phyloP scores from a whole-genome alignment of 2,888 invertebrate species.

The Drosophila buzzatii region DNA sequence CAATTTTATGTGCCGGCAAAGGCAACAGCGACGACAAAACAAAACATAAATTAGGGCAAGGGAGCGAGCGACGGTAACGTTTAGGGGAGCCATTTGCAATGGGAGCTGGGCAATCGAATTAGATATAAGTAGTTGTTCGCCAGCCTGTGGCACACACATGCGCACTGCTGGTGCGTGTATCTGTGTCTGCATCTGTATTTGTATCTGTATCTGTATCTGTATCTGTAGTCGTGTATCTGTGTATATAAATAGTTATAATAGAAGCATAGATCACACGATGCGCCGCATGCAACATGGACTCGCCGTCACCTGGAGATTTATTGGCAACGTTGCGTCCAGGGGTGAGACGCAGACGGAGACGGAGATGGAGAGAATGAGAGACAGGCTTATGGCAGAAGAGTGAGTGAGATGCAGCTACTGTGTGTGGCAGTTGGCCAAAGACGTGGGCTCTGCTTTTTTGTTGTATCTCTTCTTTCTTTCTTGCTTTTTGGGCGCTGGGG shows the following conservation, averaged over 20 bases:
- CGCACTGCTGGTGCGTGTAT: constrained; percentile 35
- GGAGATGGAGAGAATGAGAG: constrained; percentile 1
- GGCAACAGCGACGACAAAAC: constrained; percentile 60
- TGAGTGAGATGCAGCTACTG: constrained; percentile 33
- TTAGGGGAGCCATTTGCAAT: constrained; percentile 19
- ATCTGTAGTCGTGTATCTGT: constrained; percentile 30
- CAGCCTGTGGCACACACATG: constrained; percentile 39
- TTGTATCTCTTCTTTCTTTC: constrained; percentile 24
- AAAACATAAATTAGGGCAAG: constrained; percentile 71
- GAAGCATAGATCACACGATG: constrained; percentile 84
- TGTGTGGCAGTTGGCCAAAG: constrained; percentile 45
- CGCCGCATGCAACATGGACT: constrained; percentile 84
- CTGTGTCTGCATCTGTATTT: constrained; percentile 30
- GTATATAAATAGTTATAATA: constrained; percentile 82
- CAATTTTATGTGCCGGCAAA: constrained; percentile 58
- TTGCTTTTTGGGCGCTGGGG: constrained; percentile 5
- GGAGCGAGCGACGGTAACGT: constrained; percentile 22
- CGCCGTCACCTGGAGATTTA: constrained; percentile 84
- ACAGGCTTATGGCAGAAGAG: not conserved
- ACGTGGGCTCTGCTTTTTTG: constrained; percentile 39
- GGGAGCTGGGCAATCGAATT: constrained; percentile 63
- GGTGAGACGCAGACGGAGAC: constrained; percentile 55
- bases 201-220: constrained; percentile 24
- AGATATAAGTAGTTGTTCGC: constrained; percentile 64
- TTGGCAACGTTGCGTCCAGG: constrained; percentile 74